Percentiles rank a stretch among this genome's conserved stretches.
phyloP scores from a whole-genome alignment of 2,888 invertebrate species.

The Machimus atricapillus region DNA sequence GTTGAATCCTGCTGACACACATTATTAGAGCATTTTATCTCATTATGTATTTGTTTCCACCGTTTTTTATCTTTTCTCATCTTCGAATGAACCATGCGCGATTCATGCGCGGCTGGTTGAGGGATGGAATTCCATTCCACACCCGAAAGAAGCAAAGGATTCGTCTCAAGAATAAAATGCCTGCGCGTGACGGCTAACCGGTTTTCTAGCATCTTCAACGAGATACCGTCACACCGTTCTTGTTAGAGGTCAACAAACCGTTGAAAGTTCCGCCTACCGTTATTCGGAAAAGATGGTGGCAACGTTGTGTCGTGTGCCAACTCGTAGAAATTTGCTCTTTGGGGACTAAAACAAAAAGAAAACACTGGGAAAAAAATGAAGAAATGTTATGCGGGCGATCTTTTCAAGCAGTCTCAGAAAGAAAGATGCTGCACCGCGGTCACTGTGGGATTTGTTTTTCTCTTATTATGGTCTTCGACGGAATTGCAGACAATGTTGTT shows the following conservation, averaged over 20 bases:
- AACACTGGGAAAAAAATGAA: neutral
- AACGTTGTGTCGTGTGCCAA: neutral
- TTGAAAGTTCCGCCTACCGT: constrained; percentile 23
- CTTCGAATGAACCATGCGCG: neutral
- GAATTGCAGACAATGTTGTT: neutral
- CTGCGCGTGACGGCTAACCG: neutral
- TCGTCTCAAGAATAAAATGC: neutral
- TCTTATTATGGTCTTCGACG: neutral
- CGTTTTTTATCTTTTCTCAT: neutral
- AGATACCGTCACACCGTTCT: neutral
- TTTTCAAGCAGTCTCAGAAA: neutral
- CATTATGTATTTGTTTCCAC: neutral
- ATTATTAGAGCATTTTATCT: neutral
- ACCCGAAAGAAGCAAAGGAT: neutral
- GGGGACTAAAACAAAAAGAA: neutral
- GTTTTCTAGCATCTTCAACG: neutral
- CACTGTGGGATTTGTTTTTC: neutral
- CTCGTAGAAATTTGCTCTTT: neutral
- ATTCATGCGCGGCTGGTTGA: neutral
- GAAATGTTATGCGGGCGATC: neutral
- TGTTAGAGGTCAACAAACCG: constrained; percentile 30
- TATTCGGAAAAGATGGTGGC: neutral
- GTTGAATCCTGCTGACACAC: constrained; percentile 30
- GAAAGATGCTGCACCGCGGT: neutral
- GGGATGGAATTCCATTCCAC: neutral